Evolutionary conservation across 1,140 invertebrate species (phyloP), one percentile per base, ranked within the genome.

Genomic region (Polypedilum pembai): DNA sequence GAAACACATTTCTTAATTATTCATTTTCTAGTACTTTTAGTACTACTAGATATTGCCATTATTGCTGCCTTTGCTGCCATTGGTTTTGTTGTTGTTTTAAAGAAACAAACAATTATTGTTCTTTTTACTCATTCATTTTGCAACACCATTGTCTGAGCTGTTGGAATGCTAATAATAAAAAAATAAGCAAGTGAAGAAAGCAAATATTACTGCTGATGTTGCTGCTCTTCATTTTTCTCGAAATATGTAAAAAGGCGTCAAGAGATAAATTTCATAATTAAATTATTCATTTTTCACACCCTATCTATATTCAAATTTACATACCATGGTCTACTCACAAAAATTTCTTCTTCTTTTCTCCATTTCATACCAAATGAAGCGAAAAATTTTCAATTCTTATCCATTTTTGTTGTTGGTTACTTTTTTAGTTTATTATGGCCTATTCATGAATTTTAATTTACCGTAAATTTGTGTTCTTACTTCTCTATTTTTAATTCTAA

Each of bases 1-100:
- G 10, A 69, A 69, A 69, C 65, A 69, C 65, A 69, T 69, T 69
- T 69, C 65, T 69, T 69, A 69, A 69, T 69, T 69, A 69, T 69
- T 69, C 65, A 69, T 69, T 69, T 69, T 69, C 45, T n/a, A 56
- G 12, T 56, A n/a, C 45, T 56, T n/a, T 56, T 33, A 33, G 2
- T 33, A 33, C 24, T 3, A 33, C 24, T 33, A 33, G 24, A 33
- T 33, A 33, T 33, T 33, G 24, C 24, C 24, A 12, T 56, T 56
- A n/a, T 56, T 56, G 45, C 45, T 56, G 45, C 45, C 41, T n/a
- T n/a, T 33, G 24, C 24, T 12, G 45, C 45, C 12, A 56, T 56
- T 56, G 12, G 3, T 56, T 33, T 33, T 33, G 24, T 33, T n/a
- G n/a, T 15, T 56, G 45, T n/a, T n/a, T n/a, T 12, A 45, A 15